Base-by-base conservation (phyloP, 2,888 invertebrate genomes). In the Coelopa pilipes region DNA sequence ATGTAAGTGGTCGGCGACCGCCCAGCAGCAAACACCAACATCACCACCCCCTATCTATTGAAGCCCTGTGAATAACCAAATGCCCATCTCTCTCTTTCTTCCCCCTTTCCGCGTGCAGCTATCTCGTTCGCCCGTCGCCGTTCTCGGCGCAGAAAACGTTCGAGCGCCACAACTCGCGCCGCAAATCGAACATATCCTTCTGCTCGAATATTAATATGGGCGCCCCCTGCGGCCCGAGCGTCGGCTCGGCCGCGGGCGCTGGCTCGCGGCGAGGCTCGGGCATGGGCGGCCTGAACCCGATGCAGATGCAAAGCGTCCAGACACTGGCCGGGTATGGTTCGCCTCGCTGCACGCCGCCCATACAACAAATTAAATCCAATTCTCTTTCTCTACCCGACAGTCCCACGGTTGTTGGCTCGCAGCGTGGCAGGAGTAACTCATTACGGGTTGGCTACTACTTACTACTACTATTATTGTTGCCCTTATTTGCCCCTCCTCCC, bases 131-230 rank as follows among this genome's bases (percentile, higher is more conserved):
- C 13, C 98, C 98, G 0, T 97, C 96, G 84, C 97, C 98, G 13
- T 96, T 98, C 87, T 96, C 96, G 50, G 96, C 96, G 34, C 96
- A 96, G 88, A 96, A 96, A 89, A 96, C 96, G 0, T 97, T 96
- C 88, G 96, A 96, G 85, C 90, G 96, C 1, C 96, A 96, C 88
- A 96, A 96, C 87, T 96, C 95, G 76, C 90, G 96, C 12, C 90
- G 96, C 70, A 96, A 96, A 88, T 96, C 96, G 70, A 96, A 96
- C 89, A 96, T 96, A 82, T 96, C 95, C 84, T 95, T 95, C 87
- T 95, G 94, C 86, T 95, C 95, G 70, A 94, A 94, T 85, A 93
- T 93, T 34, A 88, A 94, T 76, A 90, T 93, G 76, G 90, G 91
- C 55, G 91, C 91, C 79, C 90, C 90, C 63, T 34, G 34, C 34